Evolutionary conservation across 2,888 invertebrate species (phyloP), one percentile per base, ranked within the genome.

Genomic region (Stramonita haemastoma): DNA sequence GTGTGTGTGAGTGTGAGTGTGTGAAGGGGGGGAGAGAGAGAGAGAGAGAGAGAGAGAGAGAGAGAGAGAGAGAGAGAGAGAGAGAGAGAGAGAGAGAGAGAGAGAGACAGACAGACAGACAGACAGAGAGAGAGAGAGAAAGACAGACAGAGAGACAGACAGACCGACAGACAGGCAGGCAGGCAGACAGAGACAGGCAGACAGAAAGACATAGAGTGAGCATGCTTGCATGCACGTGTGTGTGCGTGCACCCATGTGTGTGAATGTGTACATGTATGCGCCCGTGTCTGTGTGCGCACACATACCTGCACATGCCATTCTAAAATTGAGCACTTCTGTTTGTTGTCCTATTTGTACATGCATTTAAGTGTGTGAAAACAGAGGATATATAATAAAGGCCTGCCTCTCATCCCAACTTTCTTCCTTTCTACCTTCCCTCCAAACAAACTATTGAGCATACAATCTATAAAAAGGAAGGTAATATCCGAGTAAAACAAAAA

Each of bases 1-100:
- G 84, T 22, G 13, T 85, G 56, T 32, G 36, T 57, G 57, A 29
- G 84, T 22, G 36, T 57, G 57, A 29, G 84, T 22, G 73, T 8
- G n/a, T 11, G n/a, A n/a, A n/a, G n/a, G n/a, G n/a, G 1, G 73
- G 1, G 73, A 73, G 26, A 73, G 73, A 73, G 73, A 73, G 73
- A n/a, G 73, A 73, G 26, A 73, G 73, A 73, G 73, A 73, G 73
- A 73, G 26, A 73, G 73, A 73, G 73, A 73, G n/a, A 22, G n/a
- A 73, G 22, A n/a, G 26, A 73, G 73, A n/a, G 73, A 73, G 73
- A 73, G 73, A 46, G 46, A 29, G 77, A 15, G 77, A 77, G 77
- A 29, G 77, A 66, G 66, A 6, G 66, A 66, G 66, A 66, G 66
- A 32, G 79, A 34, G 29, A 46, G 46, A 46, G 46, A 46, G 46